Percentiles rank a stretch among this genome's conserved stretches.
Conservation (phyloP, 2,797 vertebrate species). For the Neomorphus geoffroyi region DNA sequence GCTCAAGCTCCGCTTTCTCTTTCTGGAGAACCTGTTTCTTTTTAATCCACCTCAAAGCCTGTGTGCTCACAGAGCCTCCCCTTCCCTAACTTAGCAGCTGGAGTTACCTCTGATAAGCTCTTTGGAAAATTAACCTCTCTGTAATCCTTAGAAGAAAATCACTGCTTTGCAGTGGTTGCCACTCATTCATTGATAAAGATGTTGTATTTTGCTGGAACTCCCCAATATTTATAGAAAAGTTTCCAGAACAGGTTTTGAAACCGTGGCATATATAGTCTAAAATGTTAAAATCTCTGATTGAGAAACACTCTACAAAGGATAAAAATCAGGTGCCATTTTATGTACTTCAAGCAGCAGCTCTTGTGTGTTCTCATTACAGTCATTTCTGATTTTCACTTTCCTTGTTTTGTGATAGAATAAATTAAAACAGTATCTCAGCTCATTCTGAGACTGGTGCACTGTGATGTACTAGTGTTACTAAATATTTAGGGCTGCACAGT, state of each 20-base stretch:
- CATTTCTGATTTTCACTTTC: not conserved
- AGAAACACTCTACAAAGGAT: not conserved
- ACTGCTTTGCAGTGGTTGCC: not conserved
- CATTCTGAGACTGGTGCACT: not conserved
- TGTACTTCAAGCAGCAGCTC: not conserved
- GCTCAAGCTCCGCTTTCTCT: not conserved
- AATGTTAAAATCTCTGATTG: not conserved
- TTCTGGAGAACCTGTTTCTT: not conserved
- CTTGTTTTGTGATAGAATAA: not conserved
- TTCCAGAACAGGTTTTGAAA: not conserved
- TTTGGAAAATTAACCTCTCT: not conserved
- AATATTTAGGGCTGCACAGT: not conserved
- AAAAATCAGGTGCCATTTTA: not conserved
- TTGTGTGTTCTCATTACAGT: not conserved
- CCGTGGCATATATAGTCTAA: not conserved
- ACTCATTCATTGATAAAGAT: not conserved
- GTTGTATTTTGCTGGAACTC: not conserved
- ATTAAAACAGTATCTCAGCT: not conserved
- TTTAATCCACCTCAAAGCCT: not conserved
- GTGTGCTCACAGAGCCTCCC: not conserved
- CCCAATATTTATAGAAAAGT: not conserved
- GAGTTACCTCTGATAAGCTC: not conserved
- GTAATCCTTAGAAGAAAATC: not conserved
- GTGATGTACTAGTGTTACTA: not conserved
- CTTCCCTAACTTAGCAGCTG: not conserved